These are phyloP conservation scores for Hyaena hyaena DNA, from an alignment of 2,113 vertebrate species.

Conservation along the genomic window DNA sequence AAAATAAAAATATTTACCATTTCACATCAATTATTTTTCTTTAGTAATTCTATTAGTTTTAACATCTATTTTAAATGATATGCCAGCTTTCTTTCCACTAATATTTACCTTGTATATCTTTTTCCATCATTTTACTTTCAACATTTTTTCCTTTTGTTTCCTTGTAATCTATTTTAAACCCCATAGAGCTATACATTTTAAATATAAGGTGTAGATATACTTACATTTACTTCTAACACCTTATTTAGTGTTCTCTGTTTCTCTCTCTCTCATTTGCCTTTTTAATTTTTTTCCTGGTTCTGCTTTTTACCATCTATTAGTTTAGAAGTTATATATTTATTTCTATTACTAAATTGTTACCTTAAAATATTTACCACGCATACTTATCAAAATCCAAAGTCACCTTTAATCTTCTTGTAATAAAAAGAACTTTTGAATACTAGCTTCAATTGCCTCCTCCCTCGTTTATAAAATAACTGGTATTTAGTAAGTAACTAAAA, in stretches of 20 bases:
- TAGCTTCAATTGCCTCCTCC: neutral
- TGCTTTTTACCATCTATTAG: neutral
- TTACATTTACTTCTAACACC: neutral
- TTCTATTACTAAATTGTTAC: neutral
- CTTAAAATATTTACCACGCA: neutral
- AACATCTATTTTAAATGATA: constrained; percentile 29
- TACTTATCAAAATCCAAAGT: constrained; percentile 13
- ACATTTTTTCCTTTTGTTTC: constrained; percentile 21
- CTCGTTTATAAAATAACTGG: neutral
- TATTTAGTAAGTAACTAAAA: neutral
- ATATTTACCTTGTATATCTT: neutral
- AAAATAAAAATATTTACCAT: constrained; percentile 12
- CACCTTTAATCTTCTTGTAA: neutral
- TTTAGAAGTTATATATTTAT: neutral
- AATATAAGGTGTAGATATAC: neutral
- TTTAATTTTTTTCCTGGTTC: neutral
- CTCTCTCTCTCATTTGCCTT: neutral
- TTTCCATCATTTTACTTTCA: neutral
- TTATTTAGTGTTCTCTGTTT: neutral
- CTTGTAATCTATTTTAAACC: neutral
- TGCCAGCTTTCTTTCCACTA: neutral
- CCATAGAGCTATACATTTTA: neutral
- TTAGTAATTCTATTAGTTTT: constrained; percentile 14
- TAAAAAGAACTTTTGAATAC: neutral
- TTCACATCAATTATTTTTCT: constrained; percentile 2